Conservation (phyloP, 2,113 vertebrate species). For the Lepidothrix coronata region DNA sequence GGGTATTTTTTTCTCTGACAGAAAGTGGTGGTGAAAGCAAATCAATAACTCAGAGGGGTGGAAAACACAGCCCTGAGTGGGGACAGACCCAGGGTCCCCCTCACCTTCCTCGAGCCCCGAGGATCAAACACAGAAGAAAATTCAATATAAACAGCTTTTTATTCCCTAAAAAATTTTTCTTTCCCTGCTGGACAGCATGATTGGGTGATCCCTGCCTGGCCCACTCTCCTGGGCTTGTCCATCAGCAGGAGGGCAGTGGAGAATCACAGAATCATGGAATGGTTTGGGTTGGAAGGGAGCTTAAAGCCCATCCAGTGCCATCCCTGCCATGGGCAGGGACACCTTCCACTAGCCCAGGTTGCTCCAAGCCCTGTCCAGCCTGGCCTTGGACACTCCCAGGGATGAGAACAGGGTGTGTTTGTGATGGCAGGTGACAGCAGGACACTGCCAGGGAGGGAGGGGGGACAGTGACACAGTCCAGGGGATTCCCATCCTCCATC, state of each 20-base stretch:
- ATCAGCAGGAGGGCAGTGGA: neutral
- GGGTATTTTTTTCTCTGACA: neutral
- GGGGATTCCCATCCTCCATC: too few relatives aligned
- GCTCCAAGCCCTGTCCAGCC: neutral
- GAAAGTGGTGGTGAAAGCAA: neutral
- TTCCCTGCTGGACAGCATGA: neutral
- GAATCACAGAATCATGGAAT: neutral
- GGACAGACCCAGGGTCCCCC: rapidly evolving
- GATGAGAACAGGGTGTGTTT: rapidly evolving
- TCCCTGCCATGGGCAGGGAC: neutral
- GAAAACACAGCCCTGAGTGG: neutral
- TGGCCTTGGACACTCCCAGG: neutral
- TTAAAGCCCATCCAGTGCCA: neutral
- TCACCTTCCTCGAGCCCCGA: neutral
- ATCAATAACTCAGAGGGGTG: neutral
- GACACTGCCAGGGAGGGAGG: neutral
- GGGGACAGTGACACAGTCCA: neutral
- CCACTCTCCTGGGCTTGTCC: neutral
- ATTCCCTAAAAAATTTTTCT: neutral
- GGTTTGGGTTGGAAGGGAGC: neutral
- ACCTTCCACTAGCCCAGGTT: neutral
- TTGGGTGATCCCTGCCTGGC: neutral
- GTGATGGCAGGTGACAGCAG: neutral
- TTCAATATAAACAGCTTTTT: neutral
- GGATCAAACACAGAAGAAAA: neutral